phyloP scores from a whole-genome alignment of 92 coral and sea anemone species.

The Epizoanthus scotinus region DNA sequence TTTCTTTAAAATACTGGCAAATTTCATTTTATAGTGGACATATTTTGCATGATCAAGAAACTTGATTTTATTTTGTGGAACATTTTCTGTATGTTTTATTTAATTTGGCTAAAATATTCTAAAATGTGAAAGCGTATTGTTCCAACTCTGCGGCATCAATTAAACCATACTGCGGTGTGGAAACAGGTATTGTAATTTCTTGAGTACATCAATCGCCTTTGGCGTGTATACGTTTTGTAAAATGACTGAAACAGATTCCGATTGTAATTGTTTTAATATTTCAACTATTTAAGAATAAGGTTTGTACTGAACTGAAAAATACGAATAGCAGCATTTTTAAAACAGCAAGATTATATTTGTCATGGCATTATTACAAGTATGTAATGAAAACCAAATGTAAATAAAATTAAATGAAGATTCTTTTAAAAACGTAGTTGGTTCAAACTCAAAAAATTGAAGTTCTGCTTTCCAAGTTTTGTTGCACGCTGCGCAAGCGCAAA shows the following conservation, averaged over 20 bases:
- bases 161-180: no score
- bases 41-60: no score
- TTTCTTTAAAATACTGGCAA: no score
- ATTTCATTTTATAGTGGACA: no score
- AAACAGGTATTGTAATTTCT: neutral
- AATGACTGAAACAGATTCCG: neutral
- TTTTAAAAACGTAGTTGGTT: neutral
- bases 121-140: no score
- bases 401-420: constrained; percentile 1
- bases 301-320: neutral
- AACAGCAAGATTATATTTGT: constrained; percentile 15
- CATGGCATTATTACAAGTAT: neutral
- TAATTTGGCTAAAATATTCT: no score
- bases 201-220: neutral
- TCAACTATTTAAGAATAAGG: constrained; percentile 15
- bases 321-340: neutral
- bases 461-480: no score
- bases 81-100: no score
- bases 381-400: constrained; percentile 5
- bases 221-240: neutral
- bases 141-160: neutral
- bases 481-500: no score
- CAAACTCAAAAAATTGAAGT: no score
- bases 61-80: no score
- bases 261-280: neutral